A percentile compares a stretch with the other conserved stretches of the same genome.
These are phyloP conservation scores for Dexiosoma caninum DNA, from an alignment of 2,888 invertebrate species.

Conservation along the genomic window DNA sequence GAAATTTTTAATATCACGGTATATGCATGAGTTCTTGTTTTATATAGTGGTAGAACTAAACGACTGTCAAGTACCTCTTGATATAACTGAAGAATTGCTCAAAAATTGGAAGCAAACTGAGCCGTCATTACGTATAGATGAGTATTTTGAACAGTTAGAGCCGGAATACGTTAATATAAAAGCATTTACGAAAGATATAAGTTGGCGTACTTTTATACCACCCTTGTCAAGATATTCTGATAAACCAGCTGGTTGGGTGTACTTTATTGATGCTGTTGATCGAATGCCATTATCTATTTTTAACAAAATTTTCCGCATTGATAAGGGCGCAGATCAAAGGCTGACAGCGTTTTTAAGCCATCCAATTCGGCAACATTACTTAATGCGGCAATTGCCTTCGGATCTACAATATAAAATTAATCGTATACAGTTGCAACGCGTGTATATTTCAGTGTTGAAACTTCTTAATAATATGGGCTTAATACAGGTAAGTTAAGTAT, in stretches of 20 bases:
- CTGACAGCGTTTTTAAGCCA: slow-evolving; percentile 81
- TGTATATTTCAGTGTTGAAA: slow-evolving; percentile 77
- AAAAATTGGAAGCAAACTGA: slow-evolving; percentile 71
- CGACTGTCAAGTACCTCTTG: slow-evolving; percentile 70
- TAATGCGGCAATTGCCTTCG: slow-evolving; percentile 81
- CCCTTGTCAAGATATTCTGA: slow-evolving; percentile 81
- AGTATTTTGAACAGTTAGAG: slow-evolving; percentile 78
- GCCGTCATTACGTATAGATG: slow-evolving; percentile 71
- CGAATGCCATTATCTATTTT: slow-evolving; percentile 85
- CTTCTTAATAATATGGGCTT: slow-evolving; percentile 84
- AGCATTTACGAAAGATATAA: slow-evolving; percentile 78
- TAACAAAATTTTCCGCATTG: slow-evolving; percentile 82
- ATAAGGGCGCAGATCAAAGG: slow-evolving; percentile 79
- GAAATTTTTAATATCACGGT: slow-evolving; percentile 83
- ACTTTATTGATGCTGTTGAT: slow-evolving; percentile 84
- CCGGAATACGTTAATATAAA: slow-evolving; percentile 74
- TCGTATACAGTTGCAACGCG: slow-evolving; percentile 68
- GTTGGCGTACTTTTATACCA: slow-evolving; percentile 86
- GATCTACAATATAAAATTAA: slow-evolving; percentile 70
- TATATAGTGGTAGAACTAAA: slow-evolving; percentile 83
- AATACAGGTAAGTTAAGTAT: slow-evolving; percentile 80
- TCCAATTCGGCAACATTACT: slow-evolving; percentile 82
- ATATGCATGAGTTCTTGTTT: slow-evolving; percentile 84
- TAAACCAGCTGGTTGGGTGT: slow-evolving; percentile 83
- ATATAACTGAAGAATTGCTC: slow-evolving; percentile 67